A percentile compares a stretch with the other conserved stretches of the same genome.
These are phyloP conservation scores for Eristalinus aeneus DNA, from an alignment of 2,888 invertebrate genomes.

Conservation along the genomic window DNA sequence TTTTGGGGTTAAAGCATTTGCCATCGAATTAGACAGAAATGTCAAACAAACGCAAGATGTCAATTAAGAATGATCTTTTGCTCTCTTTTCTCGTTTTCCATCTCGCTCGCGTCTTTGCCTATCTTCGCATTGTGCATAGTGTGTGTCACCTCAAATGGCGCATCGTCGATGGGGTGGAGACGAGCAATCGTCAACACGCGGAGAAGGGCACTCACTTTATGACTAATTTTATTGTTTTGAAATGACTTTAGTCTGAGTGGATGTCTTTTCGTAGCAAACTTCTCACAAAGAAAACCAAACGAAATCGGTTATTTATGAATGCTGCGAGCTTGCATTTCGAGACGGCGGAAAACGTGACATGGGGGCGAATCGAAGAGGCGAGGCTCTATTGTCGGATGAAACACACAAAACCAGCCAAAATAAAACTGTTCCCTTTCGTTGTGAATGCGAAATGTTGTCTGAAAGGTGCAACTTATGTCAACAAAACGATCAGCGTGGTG, in stretches of 20 bases:
- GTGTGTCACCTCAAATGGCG: not conserved
- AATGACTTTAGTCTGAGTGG: slow-evolving; percentile 22
- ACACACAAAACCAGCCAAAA: not conserved
- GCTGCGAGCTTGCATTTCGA: slow-evolving; percentile 20
- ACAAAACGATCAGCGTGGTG: not conserved
- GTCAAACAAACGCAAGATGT: slow-evolving; percentile 59
- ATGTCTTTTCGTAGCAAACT: slow-evolving; percentile 37
- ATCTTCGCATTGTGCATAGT: not conserved
- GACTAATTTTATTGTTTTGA: slow-evolving; percentile 40
- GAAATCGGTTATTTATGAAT: slow-evolving; percentile 55
- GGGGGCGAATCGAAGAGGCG: not conserved
- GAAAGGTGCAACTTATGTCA: not conserved
- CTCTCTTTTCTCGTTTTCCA: not conserved
- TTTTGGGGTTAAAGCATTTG: slow-evolving; percentile 54
- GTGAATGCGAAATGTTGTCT: not conserved
- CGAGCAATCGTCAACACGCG: not conserved
- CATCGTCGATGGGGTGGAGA: not conserved
- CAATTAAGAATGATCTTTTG: slow-evolving; percentile 40
- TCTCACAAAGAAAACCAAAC: slow-evolving; percentile 43
- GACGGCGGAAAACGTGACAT: slow-evolving; percentile 22
- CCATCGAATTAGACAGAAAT: slow-evolving; percentile 42
- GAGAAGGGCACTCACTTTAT: slow-evolving; percentile 15
- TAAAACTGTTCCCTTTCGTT: not conserved
- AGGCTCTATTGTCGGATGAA: slow-evolving; percentile 15
- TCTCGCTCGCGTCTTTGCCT: slow-evolving; percentile 3